Conservation (phyloP, 2,797 vertebrate species). For the Pithecia hirsuta region DNA sequence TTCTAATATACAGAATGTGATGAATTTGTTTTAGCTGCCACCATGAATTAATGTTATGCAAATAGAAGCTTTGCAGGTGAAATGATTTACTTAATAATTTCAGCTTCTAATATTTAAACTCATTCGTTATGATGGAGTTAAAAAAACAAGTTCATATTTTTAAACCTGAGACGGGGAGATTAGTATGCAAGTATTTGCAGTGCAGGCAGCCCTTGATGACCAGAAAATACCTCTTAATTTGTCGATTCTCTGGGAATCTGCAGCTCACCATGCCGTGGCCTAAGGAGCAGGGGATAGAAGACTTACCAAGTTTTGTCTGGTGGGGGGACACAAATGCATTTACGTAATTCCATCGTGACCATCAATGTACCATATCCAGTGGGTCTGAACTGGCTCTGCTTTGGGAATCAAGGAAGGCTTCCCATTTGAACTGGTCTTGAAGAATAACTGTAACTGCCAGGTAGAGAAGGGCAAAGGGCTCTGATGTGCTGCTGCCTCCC, state of each 20-base stretch:
- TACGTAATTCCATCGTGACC: not conserved
- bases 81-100: conserved; percentile 89
- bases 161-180: conserved; percentile 75
- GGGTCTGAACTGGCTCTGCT: not conserved
- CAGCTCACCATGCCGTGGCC: not conserved
- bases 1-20: conserved; percentile 86
- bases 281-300: not conserved
- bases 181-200: conserved; percentile 75
- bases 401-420: not conserved
- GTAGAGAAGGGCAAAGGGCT: not conserved
- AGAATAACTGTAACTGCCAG: not conserved
- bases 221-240: conserved; percentile 77
- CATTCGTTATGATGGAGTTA: conserved; percentile 84
- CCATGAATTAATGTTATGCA: conserved; percentile 89
- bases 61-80: conserved; percentile 87
- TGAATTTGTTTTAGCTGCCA: conserved; percentile 88
- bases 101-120: conserved; percentile 87
- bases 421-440: not conserved
- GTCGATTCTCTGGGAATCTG: conserved; percentile 30
- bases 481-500: too few relatives aligned
- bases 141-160: conserved; percentile 81
- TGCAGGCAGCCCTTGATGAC: conserved; percentile 75
- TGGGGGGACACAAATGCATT: not conserved
- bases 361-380: not conserved
- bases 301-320: not conserved